These are phyloP conservation scores for Danio jaintianensis DNA, from an alignment of 2,797 vertebrate species.

Conservation along the genomic window DNA sequence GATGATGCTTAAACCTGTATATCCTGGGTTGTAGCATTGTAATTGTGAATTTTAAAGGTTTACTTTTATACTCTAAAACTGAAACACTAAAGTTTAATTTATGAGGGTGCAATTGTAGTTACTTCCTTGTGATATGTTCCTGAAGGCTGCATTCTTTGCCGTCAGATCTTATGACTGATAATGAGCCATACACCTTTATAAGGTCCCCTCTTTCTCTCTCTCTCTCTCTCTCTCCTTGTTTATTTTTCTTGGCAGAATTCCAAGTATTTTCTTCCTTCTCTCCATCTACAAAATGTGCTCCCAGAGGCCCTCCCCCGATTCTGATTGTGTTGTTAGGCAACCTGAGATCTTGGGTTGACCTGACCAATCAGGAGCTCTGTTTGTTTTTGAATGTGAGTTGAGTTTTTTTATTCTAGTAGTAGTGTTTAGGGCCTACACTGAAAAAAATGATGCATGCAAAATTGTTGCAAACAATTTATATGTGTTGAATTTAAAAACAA, in stretches of 20 bases:
- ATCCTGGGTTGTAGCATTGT: background rate
- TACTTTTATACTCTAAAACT: background rate
- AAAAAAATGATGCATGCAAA: too few species aligned
- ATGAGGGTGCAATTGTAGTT: background rate
- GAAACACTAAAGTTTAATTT: background rate
- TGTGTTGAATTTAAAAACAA: too few species aligned
- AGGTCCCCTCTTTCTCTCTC: constrained; percentile 33
- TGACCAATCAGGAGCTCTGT: constrained; percentile 70
- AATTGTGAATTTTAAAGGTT: background rate
- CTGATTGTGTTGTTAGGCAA: constrained; percentile 76
- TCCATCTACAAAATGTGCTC: constrained; percentile 65
- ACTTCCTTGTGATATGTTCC: background rate
- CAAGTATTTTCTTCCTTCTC: constrained; percentile 77
- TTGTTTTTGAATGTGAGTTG: constrained; percentile 43
- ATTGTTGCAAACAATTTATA: too few species aligned
- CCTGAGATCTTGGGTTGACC: constrained; percentile 61
- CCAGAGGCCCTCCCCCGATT: constrained; percentile 63
- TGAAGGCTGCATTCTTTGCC: background rate
- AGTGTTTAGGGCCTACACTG: too few species aligned
- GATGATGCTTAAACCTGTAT: background rate
- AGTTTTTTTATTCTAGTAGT: background rate
- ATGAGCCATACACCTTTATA: constrained; percentile 49
- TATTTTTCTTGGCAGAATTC: constrained; percentile 79
- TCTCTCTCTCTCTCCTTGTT: constrained; percentile 48
- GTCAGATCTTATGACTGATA: constrained; percentile 28